Percentiles rank a stretch among this genome's conserved stretches.
Evolutionary conservation across 2,113 vertebrate species (phyloP).

Genomic region (Astur gentilis): DNA sequence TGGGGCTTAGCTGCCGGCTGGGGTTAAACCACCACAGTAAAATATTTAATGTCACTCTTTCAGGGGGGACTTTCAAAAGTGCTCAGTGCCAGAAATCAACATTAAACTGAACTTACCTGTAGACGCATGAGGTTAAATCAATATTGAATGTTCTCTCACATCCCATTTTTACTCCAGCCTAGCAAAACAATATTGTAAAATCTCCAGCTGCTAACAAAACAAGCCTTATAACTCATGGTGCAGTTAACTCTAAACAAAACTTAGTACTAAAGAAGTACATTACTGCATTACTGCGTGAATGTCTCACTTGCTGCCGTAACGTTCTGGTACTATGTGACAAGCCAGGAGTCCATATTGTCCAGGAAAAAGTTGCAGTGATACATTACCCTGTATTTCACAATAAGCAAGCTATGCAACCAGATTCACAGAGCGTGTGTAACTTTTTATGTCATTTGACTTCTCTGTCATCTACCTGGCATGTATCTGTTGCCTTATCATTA

Average conservation of each 20-base stretch:
- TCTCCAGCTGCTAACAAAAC: not conserved
- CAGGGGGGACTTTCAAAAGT: not conserved
- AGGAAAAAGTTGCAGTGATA: not conserved
- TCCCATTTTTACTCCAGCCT: not conserved
- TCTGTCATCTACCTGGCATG: not conserved
- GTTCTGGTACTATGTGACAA: not conserved
- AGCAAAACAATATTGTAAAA: not conserved
- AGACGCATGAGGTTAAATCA: not conserved
- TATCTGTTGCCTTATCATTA: not conserved
- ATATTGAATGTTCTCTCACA: not conserved
- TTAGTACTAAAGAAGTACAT: not conserved
- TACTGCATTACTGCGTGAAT: not conserved
- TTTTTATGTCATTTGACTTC: not conserved
- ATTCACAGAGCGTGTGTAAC: not conserved
- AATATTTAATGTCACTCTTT: conserved; percentile 6
- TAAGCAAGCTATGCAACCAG: not conserved
- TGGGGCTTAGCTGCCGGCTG: too few relatives aligned
- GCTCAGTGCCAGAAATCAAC: not conserved
- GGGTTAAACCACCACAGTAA: not conserved
- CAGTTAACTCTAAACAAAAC: not conserved
- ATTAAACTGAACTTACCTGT: not conserved
- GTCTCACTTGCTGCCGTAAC: not conserved
- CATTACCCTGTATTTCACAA: not conserved
- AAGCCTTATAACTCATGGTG: not conserved
- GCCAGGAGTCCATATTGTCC: not conserved